A percentile compares a stretch with the other conserved stretches of the same genome.
Evolutionary conservation across 2,888 invertebrate species (phyloP).

Genomic region (Micoletzkya japonica): DNA sequence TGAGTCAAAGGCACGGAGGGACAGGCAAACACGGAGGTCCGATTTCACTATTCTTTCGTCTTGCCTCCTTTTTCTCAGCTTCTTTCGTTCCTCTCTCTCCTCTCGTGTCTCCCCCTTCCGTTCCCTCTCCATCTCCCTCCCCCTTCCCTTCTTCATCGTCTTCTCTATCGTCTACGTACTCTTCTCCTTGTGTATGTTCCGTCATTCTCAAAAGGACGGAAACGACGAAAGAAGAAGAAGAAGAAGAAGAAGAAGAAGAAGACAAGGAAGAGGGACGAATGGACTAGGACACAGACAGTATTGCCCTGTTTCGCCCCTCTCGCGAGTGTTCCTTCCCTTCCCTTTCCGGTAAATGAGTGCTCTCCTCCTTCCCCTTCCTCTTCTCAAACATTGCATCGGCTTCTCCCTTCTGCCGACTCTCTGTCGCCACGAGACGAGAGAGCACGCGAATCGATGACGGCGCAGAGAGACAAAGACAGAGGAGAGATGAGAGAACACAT

Average conservation of each 20-base stretch:
- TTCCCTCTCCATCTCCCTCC: constrained; percentile 2
- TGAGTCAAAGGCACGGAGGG: too few relatives aligned
- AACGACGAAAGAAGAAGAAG: neutral
- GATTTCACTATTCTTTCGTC: too few relatives aligned
- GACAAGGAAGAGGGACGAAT: neutral
- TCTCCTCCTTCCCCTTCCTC: too few relatives aligned
- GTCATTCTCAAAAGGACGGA: neutral
- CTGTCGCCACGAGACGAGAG: constrained; percentile 18
- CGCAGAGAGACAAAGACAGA: constrained; percentile 7
- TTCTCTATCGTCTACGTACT: neutral
- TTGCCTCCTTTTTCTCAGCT: neutral
- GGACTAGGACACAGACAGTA: neutral
- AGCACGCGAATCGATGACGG: neutral
- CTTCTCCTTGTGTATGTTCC: neutral
- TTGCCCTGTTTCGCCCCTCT: too few relatives aligned
- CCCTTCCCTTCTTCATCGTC: neutral
- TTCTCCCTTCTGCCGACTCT: constrained; percentile 22
- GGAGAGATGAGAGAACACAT: too few relatives aligned
- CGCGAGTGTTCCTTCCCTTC: too few relatives aligned
- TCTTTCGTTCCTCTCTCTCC: neutral
- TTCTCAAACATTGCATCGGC: too few relatives aligned
- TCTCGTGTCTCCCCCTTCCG: neutral
- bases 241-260: neutral
- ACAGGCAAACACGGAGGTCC: neutral
- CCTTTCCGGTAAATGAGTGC: too few relatives aligned